Evolutionary conservation across 2,797 vertebrate species (phyloP).

Genomic region (Chloroceryle amazona): DNA sequence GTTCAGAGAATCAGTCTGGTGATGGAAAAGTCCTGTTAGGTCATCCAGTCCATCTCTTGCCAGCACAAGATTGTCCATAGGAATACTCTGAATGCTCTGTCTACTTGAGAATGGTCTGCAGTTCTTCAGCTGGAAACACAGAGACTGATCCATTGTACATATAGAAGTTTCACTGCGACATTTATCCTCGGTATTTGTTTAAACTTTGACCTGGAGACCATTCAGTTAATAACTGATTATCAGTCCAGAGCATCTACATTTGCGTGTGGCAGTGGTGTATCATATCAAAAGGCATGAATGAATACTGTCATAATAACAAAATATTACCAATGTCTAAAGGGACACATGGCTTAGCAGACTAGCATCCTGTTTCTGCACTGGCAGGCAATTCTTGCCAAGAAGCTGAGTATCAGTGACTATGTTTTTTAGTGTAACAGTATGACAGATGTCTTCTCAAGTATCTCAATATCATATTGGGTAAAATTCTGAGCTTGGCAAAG

Average conservation of each 20-base stretch:
- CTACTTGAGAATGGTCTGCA: background rate
- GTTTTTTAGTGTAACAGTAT: background rate
- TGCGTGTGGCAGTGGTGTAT: background rate
- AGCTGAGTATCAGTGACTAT: constrained; percentile 17
- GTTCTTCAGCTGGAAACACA: background rate
- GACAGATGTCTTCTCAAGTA: constrained; percentile 31
- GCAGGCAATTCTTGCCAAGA: constrained; percentile 25
- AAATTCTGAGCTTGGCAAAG: background rate
- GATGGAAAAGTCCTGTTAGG: constrained; percentile 55
- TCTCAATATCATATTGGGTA: background rate
- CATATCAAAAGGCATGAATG: constrained; percentile 44
- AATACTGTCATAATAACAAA: constrained; percentile 51
- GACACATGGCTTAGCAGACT: constrained; percentile 40
- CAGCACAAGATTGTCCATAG: background rate
- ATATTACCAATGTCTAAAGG: constrained; percentile 7
- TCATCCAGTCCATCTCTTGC: constrained; percentile 10
- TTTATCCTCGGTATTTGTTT: background rate
- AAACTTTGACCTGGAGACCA: background rate
- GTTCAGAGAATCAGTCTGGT: constrained; percentile 56
- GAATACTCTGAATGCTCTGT: background rate
- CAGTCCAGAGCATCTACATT: background rate
- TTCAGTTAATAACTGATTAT: background rate
- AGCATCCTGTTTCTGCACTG: constrained; percentile 19
- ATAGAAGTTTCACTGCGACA: background rate
- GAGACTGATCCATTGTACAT: background rate